Evolutionary conservation across 2,113 vertebrate genomes (phyloP).

Genomic region (Talpa occidentalis): DNA sequence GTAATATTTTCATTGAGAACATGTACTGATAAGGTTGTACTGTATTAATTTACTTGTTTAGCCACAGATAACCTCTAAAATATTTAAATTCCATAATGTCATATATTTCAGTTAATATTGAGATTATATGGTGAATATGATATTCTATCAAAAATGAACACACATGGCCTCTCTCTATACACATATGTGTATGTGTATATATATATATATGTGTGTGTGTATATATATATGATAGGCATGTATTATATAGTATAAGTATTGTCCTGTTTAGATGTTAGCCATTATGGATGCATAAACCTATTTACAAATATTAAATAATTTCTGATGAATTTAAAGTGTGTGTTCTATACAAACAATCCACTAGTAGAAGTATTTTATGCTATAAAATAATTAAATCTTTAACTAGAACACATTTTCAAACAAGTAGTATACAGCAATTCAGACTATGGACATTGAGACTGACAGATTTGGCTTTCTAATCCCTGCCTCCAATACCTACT

Average conservation of each 20-base stretch:
- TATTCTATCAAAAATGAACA: neutral
- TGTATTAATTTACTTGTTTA: constrained; percentile 67
- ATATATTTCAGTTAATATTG: constrained; percentile 67
- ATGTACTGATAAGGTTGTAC: constrained; percentile 71
- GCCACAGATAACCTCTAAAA: constrained; percentile 72
- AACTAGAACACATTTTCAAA: neutral
- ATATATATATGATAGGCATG: neutral
- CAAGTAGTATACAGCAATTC: neutral
- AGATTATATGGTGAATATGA: neutral
- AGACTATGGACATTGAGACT: neutral
- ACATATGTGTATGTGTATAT: neutral
- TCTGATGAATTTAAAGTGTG: neutral
- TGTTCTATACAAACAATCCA: neutral
- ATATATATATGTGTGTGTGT: neutral
- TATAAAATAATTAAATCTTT: constrained; percentile 18
- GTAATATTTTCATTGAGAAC: neutral
- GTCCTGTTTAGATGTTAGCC: neutral
- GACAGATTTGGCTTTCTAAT: neutral
- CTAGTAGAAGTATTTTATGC: neutral
- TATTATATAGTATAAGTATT: neutral
- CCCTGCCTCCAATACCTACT: neutral
- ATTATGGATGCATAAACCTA: neutral
- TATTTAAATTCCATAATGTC: constrained; percentile 80
- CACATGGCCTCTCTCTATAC: neutral
- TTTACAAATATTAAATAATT: neutral